phyloP scores from a whole-genome alignment of 2,113 vertebrate species.

The Archilochus colubris region DNA sequence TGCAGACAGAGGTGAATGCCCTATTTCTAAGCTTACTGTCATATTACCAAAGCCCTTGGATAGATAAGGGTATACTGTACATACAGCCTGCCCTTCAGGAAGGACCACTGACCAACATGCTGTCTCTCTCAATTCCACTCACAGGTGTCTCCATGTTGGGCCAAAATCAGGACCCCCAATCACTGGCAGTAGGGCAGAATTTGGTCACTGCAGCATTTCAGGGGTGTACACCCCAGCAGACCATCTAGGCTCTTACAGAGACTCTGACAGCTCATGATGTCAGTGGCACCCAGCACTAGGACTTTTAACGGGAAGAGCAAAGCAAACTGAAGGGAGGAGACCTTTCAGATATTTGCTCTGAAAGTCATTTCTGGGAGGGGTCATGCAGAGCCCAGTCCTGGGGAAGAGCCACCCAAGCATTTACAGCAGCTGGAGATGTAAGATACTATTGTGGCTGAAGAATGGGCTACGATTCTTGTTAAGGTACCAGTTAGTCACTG shows the following conservation, averaged over 20 bases:
- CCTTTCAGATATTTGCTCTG: background rate
- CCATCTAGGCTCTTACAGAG: background rate
- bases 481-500: background rate
- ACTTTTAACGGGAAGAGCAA: background rate
- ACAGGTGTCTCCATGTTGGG: background rate
- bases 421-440: background rate
- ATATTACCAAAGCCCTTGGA: background rate
- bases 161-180: background rate
- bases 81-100: background rate
- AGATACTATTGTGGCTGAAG: background rate
- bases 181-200: background rate
- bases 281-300: background rate
- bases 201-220: background rate
- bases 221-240: background rate
- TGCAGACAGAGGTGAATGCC: accelerated
- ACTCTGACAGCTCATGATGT: background rate
- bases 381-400: background rate
- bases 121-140: background rate
- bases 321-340: background rate
- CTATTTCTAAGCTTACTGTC: background rate
- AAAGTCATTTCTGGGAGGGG: background rate
- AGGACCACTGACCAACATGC: background rate
- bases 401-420: background rate
- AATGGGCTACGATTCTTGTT: background rate
- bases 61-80: background rate